Conservation (phyloP, 1,140 invertebrate genomes). For the Adelges cooleyi region DNA sequence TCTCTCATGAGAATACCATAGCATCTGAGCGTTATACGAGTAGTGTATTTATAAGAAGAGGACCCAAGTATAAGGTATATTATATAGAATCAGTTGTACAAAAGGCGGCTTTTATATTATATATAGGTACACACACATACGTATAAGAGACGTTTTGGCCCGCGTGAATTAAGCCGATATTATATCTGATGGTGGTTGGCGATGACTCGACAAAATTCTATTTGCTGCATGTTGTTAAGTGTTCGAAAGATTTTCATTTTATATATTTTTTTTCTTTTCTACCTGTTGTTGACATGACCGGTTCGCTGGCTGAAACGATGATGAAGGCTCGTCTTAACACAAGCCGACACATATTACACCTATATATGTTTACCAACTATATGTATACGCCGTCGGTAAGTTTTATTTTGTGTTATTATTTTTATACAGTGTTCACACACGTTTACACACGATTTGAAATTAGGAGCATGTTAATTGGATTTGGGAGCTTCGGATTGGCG, state of each 20-base stretch:
- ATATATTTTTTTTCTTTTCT: slow-evolving; percentile 22
- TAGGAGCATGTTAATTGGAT: too few species aligned
- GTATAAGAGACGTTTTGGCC: slow-evolving; percentile 10
- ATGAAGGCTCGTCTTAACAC: slow-evolving; percentile 26
- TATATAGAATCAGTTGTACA: slow-evolving; percentile 5
- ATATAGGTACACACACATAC: neutral
- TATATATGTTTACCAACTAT: neutral
- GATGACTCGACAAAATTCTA: slow-evolving; percentile 18
- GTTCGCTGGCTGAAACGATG: slow-evolving; percentile 21
- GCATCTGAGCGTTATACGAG: too few species aligned
- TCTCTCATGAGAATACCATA: too few species aligned
- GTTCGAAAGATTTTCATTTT: slow-evolving; percentile 26
- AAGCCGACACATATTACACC: slow-evolving; percentile 27
- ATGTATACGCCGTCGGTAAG: too few species aligned
- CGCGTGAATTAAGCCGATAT: slow-evolving; percentile 26
- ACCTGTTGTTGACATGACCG: slow-evolving; percentile 28
- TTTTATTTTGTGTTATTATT: too few species aligned
- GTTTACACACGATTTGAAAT: too few species aligned
- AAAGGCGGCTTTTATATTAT: slow-evolving; percentile 12
- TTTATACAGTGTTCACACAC: too few species aligned
- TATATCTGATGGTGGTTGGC: slow-evolving; percentile 26
- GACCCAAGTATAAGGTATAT: too few species aligned
- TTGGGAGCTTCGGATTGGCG: too few species aligned
- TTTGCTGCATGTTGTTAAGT: slow-evolving; percentile 26
- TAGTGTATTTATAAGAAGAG: too few species aligned